Conservation (phyloP, 2,113 vertebrate species). For the Chloroceryle aenea region DNA sequence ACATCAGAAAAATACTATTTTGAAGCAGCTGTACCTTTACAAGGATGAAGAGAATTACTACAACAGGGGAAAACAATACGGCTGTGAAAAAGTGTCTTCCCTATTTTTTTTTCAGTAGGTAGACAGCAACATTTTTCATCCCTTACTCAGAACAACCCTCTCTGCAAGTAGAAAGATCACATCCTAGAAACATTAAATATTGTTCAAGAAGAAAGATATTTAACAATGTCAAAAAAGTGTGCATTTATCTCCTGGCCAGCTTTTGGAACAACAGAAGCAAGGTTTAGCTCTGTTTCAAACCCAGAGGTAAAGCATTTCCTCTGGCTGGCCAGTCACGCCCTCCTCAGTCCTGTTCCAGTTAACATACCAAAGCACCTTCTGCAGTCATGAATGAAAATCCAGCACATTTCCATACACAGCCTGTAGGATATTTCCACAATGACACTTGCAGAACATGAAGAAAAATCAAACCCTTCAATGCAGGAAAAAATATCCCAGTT, state of each 20-base stretch:
- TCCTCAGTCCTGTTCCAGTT: background rate
- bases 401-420: background rate
- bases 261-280: background rate
- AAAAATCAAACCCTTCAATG: background rate
- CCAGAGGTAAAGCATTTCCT: background rate
- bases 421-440: background rate
- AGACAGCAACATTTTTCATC: background rate
- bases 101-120: background rate
- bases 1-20: constrained; percentile 33
- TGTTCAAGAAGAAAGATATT: background rate
- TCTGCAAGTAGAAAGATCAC: background rate
- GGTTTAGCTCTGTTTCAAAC: background rate
- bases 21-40: background rate
- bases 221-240: background rate
- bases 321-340: background rate
- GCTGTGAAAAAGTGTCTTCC: background rate
- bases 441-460: background rate
- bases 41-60: background rate
- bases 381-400: background rate
- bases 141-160: background rate
- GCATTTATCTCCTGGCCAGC: background rate
- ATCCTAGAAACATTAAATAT: background rate
- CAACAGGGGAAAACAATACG: background rate
- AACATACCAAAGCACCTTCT: background rate
- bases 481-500: background rate